Evolutionary conservation across 1,140 invertebrate genomes (phyloP).

Genomic region (Drosophila pandora): DNA sequence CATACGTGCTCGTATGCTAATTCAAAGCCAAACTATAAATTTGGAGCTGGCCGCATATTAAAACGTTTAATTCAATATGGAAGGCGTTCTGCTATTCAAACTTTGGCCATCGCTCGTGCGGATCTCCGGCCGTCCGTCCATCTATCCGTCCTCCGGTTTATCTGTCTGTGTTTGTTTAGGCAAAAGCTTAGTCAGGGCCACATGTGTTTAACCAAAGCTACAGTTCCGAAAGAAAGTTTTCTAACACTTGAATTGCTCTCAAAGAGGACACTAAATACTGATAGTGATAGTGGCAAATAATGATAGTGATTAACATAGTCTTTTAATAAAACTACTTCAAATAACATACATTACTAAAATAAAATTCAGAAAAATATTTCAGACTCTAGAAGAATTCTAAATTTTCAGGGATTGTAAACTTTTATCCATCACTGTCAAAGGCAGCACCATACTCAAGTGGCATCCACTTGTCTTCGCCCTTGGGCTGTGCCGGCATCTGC

Average conservation of each 20-base stretch:
- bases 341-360: too few relatives aligned
- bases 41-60: conserved; percentile 76
- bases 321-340: too few relatives aligned
- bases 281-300: too few relatives aligned
- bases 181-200: conserved; percentile 59
- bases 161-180: conserved; percentile 72
- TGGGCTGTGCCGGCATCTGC: conserved; percentile 43
- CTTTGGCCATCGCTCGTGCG: conserved; percentile 48
- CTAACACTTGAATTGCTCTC: neutral
- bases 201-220: conserved; percentile 27
- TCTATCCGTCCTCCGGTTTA: conserved; percentile 7
- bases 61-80: conserved; percentile 80
- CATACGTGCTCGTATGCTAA: conserved; percentile 50
- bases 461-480: conserved; percentile 38
- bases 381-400: neutral
- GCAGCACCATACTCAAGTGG: conserved; percentile 19
- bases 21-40: conserved; percentile 80
- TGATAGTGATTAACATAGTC: too few relatives aligned
- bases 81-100: conserved; percentile 74
- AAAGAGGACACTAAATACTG: neutral
- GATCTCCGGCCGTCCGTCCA: conserved; percentile 2
- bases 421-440: conserved; percentile 7
- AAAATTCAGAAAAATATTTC: too few relatives aligned
- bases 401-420: conserved; percentile 3
- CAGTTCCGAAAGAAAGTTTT: conserved; percentile 10